Base-by-base conservation (phyloP, 2,797 vertebrate species). In the Rhadinocentrus ornatus region DNA sequence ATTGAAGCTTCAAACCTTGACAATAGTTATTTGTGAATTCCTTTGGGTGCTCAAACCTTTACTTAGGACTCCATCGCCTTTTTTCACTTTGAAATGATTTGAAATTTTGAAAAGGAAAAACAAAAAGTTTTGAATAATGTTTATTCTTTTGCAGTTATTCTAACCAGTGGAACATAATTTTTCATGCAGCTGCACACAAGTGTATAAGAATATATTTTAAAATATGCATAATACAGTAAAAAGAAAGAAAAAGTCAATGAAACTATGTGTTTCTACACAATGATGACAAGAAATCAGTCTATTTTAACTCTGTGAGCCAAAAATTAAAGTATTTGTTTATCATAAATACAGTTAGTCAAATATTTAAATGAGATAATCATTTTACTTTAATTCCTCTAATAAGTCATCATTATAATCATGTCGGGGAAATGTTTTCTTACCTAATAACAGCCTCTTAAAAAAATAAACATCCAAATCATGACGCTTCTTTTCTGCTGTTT, bases 391-490 rank as follows among this genome's bases (percentile, higher is more conserved):
- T 80, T 62, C 27, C 20, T 15, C 73, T 68, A 83, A 88, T 90
- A 66, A 39, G 88, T 87, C 85, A 85, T 87, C 71, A 78, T 89
- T 83, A 84, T 66, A 76, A 82, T 84, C 71, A 67, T 73, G 85
- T 78, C 78, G 71, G 48, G 60, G 58, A 37, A 61, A 53, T 68
- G 67, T 82, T 81, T 73, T 66, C 37, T 71, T 66, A 60, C 77
- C 55, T 77, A 82, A 89, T 88, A 85, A 69, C 67, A 57, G 70
- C 52, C 86, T 69, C 3, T 71, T 72, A 82, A 75, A 50, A 46
- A 81, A 74, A 39, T 58, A 62, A 34, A 62, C 73, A 70, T 81
- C 78, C 84, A 80, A 86, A 44, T 41, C 72, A 80, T 77, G 66
- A 91, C 69, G 70, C 65, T 63, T 24, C 22, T 29, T 77, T 72